These are phyloP conservation scores for Catocala fraxini DNA, from an alignment of 2,888 invertebrate species.

Conservation along the genomic window DNA sequence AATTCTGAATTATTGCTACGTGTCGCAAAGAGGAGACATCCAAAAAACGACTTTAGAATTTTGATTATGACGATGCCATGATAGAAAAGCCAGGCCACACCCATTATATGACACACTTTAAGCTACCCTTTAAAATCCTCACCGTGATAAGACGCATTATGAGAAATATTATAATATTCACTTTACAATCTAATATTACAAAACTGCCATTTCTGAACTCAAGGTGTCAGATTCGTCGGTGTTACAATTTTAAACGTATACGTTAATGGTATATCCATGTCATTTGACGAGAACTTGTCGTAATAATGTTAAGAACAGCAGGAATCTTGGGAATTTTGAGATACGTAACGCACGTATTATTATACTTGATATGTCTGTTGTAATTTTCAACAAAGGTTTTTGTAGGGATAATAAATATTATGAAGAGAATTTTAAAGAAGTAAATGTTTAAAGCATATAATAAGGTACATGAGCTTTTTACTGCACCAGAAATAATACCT, in stretches of 20 bases:
- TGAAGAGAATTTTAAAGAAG: too few species aligned
- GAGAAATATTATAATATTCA: neutral
- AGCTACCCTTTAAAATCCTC: too few species aligned
- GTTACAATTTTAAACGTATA: neutral
- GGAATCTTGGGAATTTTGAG: neutral
- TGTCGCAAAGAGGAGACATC: too few species aligned
- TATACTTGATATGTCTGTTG: neutral
- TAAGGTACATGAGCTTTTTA: too few species aligned
- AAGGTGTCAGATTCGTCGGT: neutral
- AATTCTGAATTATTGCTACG: too few species aligned
- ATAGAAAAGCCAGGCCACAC: too few species aligned
- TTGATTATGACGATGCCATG: too few species aligned
- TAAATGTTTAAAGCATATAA: too few species aligned
- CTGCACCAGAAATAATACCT: too few species aligned
- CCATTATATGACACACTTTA: too few species aligned
- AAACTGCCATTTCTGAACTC: neutral
- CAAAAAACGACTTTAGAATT: too few species aligned
- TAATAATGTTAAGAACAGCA: neutral
- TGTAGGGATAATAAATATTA: neutral
- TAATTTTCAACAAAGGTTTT: neutral
- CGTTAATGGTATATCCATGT: conserved; percentile 3
- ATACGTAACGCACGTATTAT: neutral
- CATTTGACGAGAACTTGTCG: neutral
- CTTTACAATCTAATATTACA: neutral
- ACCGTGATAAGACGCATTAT: neutral